Conservation (phyloP, 2,888 invertebrate species). For the Bibio marci region DNA sequence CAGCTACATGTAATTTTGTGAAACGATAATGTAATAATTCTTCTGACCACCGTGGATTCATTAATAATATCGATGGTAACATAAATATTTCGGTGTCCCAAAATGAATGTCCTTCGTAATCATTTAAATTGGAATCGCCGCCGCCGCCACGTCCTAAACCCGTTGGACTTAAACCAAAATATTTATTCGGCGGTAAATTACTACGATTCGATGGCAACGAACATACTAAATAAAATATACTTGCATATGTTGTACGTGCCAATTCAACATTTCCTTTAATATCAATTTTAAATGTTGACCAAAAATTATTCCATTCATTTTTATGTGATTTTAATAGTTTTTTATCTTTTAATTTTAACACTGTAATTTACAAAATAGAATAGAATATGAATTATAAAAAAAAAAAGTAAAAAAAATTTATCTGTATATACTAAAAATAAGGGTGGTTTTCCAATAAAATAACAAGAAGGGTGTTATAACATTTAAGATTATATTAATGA, state of each 20-base stretch:
- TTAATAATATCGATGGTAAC: slow-evolving; percentile 35
- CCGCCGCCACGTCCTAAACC: slow-evolving; percentile 37
- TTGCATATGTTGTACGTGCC: slow-evolving; percentile 31
- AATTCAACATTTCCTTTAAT: slow-evolving; percentile 34
- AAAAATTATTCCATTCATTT: slow-evolving; percentile 32
- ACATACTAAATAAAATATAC: slow-evolving; percentile 40
- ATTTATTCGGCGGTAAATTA: slow-evolving; percentile 30
- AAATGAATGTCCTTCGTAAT: slow-evolving; percentile 40
- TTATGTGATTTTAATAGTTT: slow-evolving; percentile 32
- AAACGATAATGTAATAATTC: slow-evolving; percentile 35
- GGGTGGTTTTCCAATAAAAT: too few species aligned
- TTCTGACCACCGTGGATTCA: slow-evolving; percentile 33
- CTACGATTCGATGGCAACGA: slow-evolving; percentile 35
- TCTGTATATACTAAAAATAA: not conserved
- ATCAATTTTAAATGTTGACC: slow-evolving; percentile 31
- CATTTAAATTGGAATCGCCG: slow-evolving; percentile 27
- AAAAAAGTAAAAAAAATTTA: not conserved
- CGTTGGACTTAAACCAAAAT: slow-evolving; percentile 39
- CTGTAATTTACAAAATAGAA: too few species aligned
- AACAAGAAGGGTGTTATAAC: too few species aligned
- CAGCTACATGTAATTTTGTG: slow-evolving; percentile 32
- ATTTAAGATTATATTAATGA: too few species aligned
- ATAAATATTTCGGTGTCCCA: slow-evolving; percentile 50
- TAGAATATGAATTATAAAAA: too few species aligned
- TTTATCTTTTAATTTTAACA: slow-evolving; percentile 32